phyloP scores from a whole-genome alignment of 2,113 vertebrate species.

The Hucho hucho region DNA sequence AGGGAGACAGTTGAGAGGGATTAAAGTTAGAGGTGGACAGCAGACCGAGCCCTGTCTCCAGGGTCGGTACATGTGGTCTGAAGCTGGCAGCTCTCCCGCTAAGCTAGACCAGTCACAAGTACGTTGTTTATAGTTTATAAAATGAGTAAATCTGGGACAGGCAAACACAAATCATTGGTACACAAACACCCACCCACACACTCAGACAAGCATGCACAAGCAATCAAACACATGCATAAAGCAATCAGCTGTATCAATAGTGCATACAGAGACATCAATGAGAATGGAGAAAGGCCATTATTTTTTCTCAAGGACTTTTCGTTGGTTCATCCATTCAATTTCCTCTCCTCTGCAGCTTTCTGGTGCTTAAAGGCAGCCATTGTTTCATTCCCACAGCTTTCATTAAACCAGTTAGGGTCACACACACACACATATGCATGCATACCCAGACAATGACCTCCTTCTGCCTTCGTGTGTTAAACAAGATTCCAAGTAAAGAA shows the following conservation, averaged over 20 bases:
- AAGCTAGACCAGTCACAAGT: too few relatives aligned
- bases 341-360: constrained; percentile 11
- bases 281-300: constrained; percentile 24
- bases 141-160: too few relatives aligned
- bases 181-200: constrained; percentile 14
- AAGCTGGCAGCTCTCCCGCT: too few relatives aligned
- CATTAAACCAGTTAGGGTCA: constrained; percentile 32
- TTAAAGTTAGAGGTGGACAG: too few relatives aligned
- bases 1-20: not conserved
- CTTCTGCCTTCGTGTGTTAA: too few relatives aligned
- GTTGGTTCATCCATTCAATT: not conserved
- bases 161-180: too few relatives aligned
- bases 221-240: constrained; percentile 24
- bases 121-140: too few relatives aligned
- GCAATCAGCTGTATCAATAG: constrained; percentile 18
- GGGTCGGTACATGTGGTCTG: too few relatives aligned
- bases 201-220: constrained; percentile 18
- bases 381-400: constrained; percentile 10
- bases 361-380: constrained; percentile 8
- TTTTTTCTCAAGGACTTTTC: constrained; percentile 45
- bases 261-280: constrained; percentile 11
- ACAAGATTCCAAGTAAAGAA: too few relatives aligned
- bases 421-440: too few relatives aligned
- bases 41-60: too few relatives aligned
- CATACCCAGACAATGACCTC: too few relatives aligned